phyloP scores from a whole-genome alignment of 2,888 invertebrate genomes.

The Melinaea marsaeus region DNA sequence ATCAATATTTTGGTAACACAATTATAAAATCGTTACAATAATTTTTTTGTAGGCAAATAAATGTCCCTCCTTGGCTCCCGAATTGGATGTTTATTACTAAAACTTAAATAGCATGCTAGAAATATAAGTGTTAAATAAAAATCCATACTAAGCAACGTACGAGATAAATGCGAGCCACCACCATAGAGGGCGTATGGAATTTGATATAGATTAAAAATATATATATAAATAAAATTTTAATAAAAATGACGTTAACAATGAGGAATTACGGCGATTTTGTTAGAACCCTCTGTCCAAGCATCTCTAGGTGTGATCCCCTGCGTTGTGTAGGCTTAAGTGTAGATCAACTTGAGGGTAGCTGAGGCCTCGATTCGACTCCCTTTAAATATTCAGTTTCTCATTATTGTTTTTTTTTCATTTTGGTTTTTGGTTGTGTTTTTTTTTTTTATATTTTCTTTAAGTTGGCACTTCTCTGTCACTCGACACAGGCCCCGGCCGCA shows the following conservation, averaged over 20 bases:
- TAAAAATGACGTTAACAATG: constrained; percentile 28
- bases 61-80: constrained; percentile 66
- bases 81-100: constrained; percentile 50
- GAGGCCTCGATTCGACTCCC: constrained; percentile 55
- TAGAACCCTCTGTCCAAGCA: constrained; percentile 47
- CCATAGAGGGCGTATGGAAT: constrained; percentile 58
- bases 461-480: constrained; percentile 67
- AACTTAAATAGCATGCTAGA: constrained; percentile 62
- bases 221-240: constrained; percentile 38
- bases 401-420: constrained; percentile 40
- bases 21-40: constrained; percentile 47
- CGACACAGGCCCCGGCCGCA: constrained; percentile 57
- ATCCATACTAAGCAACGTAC: constrained; percentile 38
- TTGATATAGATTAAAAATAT: constrained; percentile 43
- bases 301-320: constrained; percentile 50
- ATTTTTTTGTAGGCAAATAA: constrained; percentile 39
- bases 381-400: constrained; percentile 44
- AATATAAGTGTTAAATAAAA: constrained; percentile 24
- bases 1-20: constrained; percentile 38
- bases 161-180: constrained; percentile 57
- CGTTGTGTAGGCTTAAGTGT: constrained; percentile 64
- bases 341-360: constrained; percentile 58
- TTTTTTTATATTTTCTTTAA: constrained; percentile 40
- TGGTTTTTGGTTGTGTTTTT: constrained; percentile 38
- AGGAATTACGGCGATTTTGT: constrained; percentile 36